Conservation (phyloP, 1,140 invertebrate species). For the Pogonus chalceus region DNA sequence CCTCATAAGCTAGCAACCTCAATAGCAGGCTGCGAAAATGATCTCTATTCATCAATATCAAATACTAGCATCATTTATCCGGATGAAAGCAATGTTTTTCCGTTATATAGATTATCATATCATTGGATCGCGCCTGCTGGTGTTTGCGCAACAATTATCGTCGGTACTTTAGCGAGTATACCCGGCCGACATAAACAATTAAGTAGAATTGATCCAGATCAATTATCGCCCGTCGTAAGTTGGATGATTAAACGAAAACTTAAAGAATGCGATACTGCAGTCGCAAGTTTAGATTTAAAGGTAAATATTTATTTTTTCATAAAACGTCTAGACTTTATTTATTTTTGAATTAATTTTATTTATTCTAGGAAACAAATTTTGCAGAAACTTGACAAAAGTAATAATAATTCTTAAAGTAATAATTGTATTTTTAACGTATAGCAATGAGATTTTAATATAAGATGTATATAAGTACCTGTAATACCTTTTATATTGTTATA, state of each 20-base stretch:
- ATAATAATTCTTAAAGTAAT: too few species aligned
- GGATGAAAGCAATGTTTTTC: slow-evolving; percentile 47
- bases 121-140: slow-evolving; percentile 69
- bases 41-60: not conserved
- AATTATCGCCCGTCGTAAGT: slow-evolving; percentile 50
- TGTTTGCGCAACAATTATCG: slow-evolving; percentile 46
- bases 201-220: slow-evolving; percentile 43
- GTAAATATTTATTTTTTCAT: not conserved
- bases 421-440: too few species aligned
- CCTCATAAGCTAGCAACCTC: slow-evolving; percentile 36
- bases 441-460: too few species aligned
- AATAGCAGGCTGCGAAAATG: slow-evolving; percentile 29
- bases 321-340: not conserved
- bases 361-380: slow-evolving; percentile 8
- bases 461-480: too few species aligned
- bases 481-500: too few species aligned
- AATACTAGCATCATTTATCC: slow-evolving; percentile 22
- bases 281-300: slow-evolving; percentile 9
- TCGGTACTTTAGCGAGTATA: slow-evolving; percentile 56
- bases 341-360: not conserved
- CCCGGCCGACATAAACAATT: slow-evolving; percentile 53
- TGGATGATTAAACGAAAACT: slow-evolving; percentile 30
- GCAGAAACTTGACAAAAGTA: too few species aligned
- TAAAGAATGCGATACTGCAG: slow-evolving; percentile 19
- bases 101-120: slow-evolving; percentile 59